These are phyloP conservation scores for Montipora sp. DNA, from an alignment of 64 coral and sea anemone genomes.

Conservation along the genomic window DNA sequence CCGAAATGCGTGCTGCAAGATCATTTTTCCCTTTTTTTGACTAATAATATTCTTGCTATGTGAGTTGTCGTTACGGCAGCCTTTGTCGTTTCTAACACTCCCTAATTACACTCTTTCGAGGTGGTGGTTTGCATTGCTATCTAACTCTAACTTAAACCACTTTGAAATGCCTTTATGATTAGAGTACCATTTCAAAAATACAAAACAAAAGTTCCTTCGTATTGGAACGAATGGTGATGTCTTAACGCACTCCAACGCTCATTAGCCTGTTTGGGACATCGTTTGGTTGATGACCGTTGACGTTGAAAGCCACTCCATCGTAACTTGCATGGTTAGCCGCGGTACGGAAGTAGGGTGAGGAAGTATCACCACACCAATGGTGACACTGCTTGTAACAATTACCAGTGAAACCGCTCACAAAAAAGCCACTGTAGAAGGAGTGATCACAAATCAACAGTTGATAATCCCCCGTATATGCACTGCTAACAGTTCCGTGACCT, in stretches of 20 bases:
- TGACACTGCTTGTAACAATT: slow-evolving; percentile 18
- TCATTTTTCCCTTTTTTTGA: too few relatives aligned
- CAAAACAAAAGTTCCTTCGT: too few relatives aligned
- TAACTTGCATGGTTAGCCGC: neutral
- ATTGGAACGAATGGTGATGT: too few relatives aligned
- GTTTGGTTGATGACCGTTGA: neutral
- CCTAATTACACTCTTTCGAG: too few relatives aligned
- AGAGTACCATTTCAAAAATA: too few relatives aligned
- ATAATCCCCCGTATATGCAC: neutral
- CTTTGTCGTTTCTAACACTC: too few relatives aligned
- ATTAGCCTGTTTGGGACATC: slow-evolving; percentile 1
- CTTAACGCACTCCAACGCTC: slow-evolving; percentile 51
- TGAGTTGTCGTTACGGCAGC: too few relatives aligned
- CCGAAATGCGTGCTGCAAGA: too few relatives aligned
- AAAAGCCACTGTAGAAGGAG: neutral
- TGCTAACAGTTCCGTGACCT: neutral
- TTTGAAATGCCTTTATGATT: too few relatives aligned
- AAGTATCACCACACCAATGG: neutral
- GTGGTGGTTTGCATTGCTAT: too few relatives aligned
- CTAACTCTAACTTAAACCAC: too few relatives aligned
- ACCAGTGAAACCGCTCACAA: slow-evolving; percentile 20
- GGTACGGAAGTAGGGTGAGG: slow-evolving; percentile 34
- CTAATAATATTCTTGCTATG: too few relatives aligned
- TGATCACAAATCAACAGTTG: slow-evolving; percentile 40
- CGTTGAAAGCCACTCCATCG: slow-evolving; percentile 36